These are phyloP conservation scores for Laterallus jamaicensis DNA, from an alignment of 2,113 vertebrate species.

Conservation along the genomic window DNA sequence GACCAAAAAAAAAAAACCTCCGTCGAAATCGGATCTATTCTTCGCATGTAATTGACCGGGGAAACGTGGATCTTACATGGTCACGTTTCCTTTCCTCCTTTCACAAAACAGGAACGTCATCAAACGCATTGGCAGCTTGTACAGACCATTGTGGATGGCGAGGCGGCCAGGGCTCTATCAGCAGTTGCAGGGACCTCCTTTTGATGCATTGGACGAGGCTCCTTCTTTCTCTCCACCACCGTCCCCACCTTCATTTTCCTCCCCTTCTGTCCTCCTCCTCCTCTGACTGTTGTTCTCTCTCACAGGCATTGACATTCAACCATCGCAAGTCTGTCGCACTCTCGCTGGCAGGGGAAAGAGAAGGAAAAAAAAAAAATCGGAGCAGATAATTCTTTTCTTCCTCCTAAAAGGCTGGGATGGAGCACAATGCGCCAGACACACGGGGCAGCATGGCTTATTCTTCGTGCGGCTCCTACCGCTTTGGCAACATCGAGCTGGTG, in stretches of 20 bases:
- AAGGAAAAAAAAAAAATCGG: background rate
- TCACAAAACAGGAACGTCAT: constrained; percentile 70
- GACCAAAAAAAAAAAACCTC: background rate
- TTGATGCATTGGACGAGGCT: constrained; percentile 53
- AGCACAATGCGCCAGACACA: constrained; percentile 62
- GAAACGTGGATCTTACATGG: constrained; percentile 70
- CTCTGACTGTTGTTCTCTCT: constrained; percentile 61
- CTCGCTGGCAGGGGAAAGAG: background rate
- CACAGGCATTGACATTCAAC: constrained; percentile 71
- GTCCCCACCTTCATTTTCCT: constrained; percentile 59
- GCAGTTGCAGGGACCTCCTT: constrained; percentile 62
- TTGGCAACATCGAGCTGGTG: constrained; percentile 38
- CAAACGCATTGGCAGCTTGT: constrained; percentile 63
- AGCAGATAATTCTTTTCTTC: constrained; percentile 42
- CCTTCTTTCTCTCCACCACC: constrained; percentile 63
- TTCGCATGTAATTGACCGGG: constrained; percentile 57
- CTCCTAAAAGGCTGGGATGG: constrained; percentile 33
- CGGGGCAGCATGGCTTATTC: constrained; percentile 46
- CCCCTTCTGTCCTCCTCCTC: constrained; percentile 58
- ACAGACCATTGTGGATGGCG: constrained; percentile 59
- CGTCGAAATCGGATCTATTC: constrained; percentile 47
- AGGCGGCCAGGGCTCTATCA: constrained; percentile 44
- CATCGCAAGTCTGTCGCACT: constrained; percentile 67
- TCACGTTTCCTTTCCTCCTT: constrained; percentile 67
- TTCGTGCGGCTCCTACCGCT: constrained; percentile 42